Conservation (phyloP, 2,113 vertebrate species). For the Cynoglossus semilaevis region DNA sequence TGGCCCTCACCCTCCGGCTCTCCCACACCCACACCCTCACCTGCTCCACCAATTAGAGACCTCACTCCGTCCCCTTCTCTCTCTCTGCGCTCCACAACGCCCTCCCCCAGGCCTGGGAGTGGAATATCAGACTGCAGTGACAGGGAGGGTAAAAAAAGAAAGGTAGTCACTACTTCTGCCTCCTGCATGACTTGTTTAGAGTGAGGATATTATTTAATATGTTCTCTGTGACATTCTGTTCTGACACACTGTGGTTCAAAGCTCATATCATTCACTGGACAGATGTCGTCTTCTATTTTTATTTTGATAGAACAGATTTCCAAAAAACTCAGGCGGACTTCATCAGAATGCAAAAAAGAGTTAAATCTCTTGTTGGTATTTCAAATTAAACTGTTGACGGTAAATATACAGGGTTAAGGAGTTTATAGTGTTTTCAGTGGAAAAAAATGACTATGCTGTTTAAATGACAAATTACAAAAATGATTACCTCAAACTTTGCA, state of each 20-base stretch:
- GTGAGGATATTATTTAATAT: conserved; percentile 30
- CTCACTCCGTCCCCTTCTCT: conserved; percentile 67
- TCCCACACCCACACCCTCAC: conserved; percentile 61
- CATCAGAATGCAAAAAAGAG: too few species aligned
- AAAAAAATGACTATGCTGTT: too few species aligned
- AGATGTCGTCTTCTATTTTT: background rate
- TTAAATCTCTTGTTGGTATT: too few species aligned
- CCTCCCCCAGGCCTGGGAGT: conserved; percentile 64
- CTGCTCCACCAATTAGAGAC: conserved; percentile 54
- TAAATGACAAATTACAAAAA: too few species aligned
- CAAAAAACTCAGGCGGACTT: too few species aligned
- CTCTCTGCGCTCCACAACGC: conserved; percentile 67
- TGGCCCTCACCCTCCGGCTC: conserved; percentile 50
- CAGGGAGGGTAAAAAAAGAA: conserved; percentile 74
- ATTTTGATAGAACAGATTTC: background rate
- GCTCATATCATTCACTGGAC: conserved; percentile 12
- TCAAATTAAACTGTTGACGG: too few species aligned
- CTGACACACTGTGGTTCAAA: conserved; percentile 30
- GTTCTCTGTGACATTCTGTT: conserved; percentile 28
- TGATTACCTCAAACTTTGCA: too few species aligned
- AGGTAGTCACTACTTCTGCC: conserved; percentile 67
- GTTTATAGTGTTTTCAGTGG: too few species aligned
- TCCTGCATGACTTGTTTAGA: conserved; percentile 46
- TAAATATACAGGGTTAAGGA: too few species aligned
- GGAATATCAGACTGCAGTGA: conserved; percentile 70